Evolutionary conservation across 2,888 invertebrate species (phyloP).

Genomic region (Pocota personata): DNA sequence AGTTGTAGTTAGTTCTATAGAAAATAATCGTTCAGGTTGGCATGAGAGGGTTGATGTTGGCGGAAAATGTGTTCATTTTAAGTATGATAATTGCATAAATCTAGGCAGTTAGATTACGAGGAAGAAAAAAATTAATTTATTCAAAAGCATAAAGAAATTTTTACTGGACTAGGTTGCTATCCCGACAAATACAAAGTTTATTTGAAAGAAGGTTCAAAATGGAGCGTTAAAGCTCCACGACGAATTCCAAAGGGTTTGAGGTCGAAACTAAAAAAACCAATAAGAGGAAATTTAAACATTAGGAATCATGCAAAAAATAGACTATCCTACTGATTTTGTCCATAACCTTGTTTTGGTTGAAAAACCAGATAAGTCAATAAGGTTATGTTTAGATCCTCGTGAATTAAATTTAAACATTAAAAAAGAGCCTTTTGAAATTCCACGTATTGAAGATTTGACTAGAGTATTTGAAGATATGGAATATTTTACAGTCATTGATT

Average conservation of each 20-base stretch:
- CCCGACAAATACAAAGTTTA: conserved; percentile 9
- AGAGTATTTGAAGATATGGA: too few species aligned
- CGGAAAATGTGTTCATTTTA: background rate
- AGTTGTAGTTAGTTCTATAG: background rate
- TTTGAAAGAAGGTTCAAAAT: conserved; percentile 7
- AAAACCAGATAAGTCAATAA: conserved; percentile 39
- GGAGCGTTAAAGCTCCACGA: background rate
- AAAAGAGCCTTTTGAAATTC: conserved; percentile 43
- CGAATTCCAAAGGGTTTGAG: background rate
- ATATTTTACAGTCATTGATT: conserved; percentile 39
- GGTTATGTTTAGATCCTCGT: conserved; percentile 37
- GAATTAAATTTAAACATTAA: conserved; percentile 23
- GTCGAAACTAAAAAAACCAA: too few species aligned
- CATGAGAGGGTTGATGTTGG: conserved; percentile 10
- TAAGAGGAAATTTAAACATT: too few species aligned
- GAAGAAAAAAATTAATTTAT: conserved; percentile 1
- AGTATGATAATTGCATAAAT: background rate
- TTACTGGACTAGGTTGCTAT: conserved; percentile 17
- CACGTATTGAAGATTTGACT: conserved; percentile 25
- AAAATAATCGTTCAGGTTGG: conserved; percentile 7
- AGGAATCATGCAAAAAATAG: conserved; percentile 1
- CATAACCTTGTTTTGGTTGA: conserved; percentile 31
- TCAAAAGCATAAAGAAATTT: conserved; percentile 1
- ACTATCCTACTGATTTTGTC: conserved; percentile 83
- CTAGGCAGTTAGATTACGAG: background rate